A percentile compares a stretch with the other conserved stretches of the same genome.
phyloP scores from a whole-genome alignment of 2,888 invertebrate species.

The Cryptosula pallasiana region DNA sequence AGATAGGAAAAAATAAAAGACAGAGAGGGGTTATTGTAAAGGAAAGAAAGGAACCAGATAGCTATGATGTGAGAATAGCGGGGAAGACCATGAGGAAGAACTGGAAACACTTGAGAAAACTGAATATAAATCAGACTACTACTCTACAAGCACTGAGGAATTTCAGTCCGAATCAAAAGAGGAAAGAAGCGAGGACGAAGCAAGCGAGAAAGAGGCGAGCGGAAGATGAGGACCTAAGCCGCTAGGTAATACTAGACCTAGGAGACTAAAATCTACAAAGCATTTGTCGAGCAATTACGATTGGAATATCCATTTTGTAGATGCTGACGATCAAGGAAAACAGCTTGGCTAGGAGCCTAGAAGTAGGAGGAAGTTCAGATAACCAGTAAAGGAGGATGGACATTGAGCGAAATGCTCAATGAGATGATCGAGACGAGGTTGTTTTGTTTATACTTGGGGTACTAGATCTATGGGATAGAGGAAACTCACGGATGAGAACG shows the following conservation, averaged over 20 bases:
- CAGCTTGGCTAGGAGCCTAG: too few relatives aligned
- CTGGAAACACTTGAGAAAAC: neutral
- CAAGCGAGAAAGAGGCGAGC: neutral
- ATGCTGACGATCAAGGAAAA: too few relatives aligned
- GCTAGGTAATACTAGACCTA: neutral
- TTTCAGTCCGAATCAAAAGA: neutral
- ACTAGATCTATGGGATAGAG: too few relatives aligned
- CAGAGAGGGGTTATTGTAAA: neutral
- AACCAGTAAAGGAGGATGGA: too few relatives aligned
- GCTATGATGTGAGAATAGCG: neutral
- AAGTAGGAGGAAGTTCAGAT: too few relatives aligned
- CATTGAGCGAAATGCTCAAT: too few relatives aligned
- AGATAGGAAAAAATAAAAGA: neutral
- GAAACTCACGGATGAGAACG: too few relatives aligned
- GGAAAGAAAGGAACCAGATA: too few relatives aligned
- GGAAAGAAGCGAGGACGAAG: neutral
- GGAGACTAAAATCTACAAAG: neutral
- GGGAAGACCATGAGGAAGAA: neutral
- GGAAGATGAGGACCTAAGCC: neutral
- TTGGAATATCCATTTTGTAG: neutral
- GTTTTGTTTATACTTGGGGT: too few relatives aligned
- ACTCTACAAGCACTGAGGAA: neutral
- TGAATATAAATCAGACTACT: neutral
- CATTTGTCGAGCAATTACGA: neutral
- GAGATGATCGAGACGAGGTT: too few relatives aligned